These are phyloP conservation scores for Actenoides lindsayi DNA, from an alignment of 2,113 vertebrate genomes.

Conservation along the genomic window DNA sequence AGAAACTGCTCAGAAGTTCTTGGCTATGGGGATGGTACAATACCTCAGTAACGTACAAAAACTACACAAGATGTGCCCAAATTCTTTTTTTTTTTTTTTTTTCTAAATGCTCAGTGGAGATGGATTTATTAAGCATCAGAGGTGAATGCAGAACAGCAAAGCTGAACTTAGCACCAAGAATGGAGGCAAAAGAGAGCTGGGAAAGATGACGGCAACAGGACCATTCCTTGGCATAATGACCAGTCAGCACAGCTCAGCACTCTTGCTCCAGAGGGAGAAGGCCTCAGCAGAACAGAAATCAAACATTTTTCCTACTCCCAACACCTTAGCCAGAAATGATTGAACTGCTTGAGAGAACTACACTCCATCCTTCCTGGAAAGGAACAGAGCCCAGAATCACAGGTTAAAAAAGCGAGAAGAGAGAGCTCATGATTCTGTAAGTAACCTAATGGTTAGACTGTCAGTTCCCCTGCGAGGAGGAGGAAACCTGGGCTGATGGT, in stretches of 20 bases:
- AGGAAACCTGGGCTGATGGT: background rate
- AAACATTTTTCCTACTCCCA: background rate
- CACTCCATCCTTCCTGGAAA: background rate
- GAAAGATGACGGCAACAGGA: background rate
- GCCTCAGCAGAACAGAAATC: background rate
- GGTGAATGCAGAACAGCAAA: background rate
- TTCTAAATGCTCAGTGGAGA: background rate
- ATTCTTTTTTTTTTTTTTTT: background rate
- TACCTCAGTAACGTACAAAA: fast-evolving
- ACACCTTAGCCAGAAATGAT: background rate
- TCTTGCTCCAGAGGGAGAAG: background rate
- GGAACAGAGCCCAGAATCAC: background rate
- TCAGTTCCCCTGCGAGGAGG: background rate
- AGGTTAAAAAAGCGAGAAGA: background rate
- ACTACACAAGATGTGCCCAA: background rate
- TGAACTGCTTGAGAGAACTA: background rate
- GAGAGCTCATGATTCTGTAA: background rate
- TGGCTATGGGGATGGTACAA: no score
- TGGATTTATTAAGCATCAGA: background rate
- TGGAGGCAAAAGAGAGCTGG: background rate
- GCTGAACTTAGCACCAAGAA: background rate
- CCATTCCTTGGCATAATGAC: background rate
- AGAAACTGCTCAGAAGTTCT: background rate
- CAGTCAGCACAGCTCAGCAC: background rate
- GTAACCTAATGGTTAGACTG: background rate